Evolutionary conservation across 2,113 vertebrate genomes (phyloP).

Genomic region (Diphyllodes magnificus): DNA sequence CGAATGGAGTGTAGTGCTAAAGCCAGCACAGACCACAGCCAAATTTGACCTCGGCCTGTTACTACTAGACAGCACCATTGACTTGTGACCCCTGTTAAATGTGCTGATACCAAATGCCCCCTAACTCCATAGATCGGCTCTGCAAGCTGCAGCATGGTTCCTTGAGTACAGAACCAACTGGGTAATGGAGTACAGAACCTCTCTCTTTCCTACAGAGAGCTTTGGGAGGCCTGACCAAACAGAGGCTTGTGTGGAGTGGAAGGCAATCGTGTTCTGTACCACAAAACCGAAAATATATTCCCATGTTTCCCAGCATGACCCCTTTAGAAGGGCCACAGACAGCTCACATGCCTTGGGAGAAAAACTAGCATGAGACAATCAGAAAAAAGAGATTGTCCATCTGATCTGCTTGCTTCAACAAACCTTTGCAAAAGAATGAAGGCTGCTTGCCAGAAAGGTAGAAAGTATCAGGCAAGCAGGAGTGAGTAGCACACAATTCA

Average conservation of each 20-base stretch:
- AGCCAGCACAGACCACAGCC: not conserved
- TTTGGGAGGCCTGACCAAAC: not conserved
- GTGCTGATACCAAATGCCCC: not conserved
- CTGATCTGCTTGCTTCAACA: not conserved
- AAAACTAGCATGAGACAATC: not conserved
- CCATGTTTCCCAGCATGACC: not conserved
- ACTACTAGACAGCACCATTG: not conserved
- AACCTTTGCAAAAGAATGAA: not conserved
- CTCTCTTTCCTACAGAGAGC: not conserved
- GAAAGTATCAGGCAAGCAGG: not conserved
- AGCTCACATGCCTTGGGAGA: not conserved
- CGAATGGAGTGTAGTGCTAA: accelerated
- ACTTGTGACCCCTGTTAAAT: not conserved
- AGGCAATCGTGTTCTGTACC: accelerated
- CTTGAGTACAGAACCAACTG: not conserved
- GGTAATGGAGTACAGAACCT: not conserved
- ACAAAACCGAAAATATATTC: not conserved
- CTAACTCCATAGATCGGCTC: not conserved
- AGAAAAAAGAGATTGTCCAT: not conserved
- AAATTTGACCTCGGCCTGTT: not conserved
- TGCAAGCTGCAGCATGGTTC: not conserved
- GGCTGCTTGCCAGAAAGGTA: not conserved
- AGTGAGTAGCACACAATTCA: not conserved
- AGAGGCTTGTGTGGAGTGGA: not conserved
- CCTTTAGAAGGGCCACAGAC: not conserved